phyloP scores from a whole-genome alignment of 2,113 vertebrate genomes.

The Hippocampus barbouri region DNA sequence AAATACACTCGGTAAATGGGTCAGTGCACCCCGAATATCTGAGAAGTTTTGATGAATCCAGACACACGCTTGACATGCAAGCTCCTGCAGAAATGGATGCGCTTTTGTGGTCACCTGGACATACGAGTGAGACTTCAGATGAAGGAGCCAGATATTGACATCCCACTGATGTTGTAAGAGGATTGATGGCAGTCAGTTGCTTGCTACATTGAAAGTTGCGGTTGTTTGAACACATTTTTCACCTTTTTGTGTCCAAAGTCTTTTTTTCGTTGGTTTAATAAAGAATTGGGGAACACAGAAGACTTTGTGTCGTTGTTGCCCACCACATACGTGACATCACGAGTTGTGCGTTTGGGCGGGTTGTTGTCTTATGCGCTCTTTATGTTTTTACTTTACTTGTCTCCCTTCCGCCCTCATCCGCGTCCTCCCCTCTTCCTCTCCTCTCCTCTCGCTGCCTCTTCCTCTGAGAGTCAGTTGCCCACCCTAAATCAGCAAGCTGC shows the following conservation, averaged over 20 bases:
- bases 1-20: conserved; percentile 37
- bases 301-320: neutral
- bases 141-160: neutral
- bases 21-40: conserved; percentile 30
- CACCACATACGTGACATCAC: neutral
- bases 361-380: conserved; percentile 21
- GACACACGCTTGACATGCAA: neutral
- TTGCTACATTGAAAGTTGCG: neutral
- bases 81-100: conserved; percentile 7
- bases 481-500: conserved; percentile 74
- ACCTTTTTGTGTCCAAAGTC: neutral
- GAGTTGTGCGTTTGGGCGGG: conserved; percentile 6
- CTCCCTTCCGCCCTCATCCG: conserved; percentile 39
- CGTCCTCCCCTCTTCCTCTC: conserved; percentile 30
- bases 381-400: conserved; percentile 38
- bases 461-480: conserved; percentile 71
- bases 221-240: neutral
- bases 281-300: neutral
- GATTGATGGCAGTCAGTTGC: neutral
- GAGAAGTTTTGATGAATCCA: conserved; percentile 17
- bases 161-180: neutral
- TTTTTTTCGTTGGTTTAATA: neutral
- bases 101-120: neutral
- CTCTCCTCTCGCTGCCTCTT: conserved; percentile 55
- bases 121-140: neutral